Percentiles rank a stretch among this genome's conserved stretches.
These are phyloP conservation scores for Pan troglodytes DNA, from an alignment of 2,113 vertebrate genomes.

Conservation along the genomic window NHGRI_mPanTro3-v2.1_pri NC_072403.2:121383501-121384000, in stretches of 20 bases:
- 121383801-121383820: conserved; percentile 92
- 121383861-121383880: not conserved
- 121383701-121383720: conserved; percentile 95
- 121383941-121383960: not conserved
- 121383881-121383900: not conserved
- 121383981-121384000: not conserved
- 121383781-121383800: conserved; percentile 96
- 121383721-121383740: conserved; percentile 92
- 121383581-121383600: conserved; percentile 93
- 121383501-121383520: conserved; percentile 88
- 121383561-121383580: conserved; percentile 88
- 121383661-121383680: conserved; percentile 93
- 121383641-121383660: conserved; percentile 9
- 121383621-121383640: not conserved
- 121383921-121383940: not conserved
- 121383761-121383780: conserved; percentile 93
- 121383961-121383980: not conserved
- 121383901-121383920: not conserved
- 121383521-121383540: conserved; percentile 89
- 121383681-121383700: conserved; percentile 94
- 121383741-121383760: conserved; percentile 96
- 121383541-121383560: conserved; percentile 95
- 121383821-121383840: conserved; percentile 96
- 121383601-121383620: conserved; percentile 89
- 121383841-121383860: conserved; percentile 81